Evolutionary conservation across 2,888 invertebrate species (phyloP), one percentile per base, ranked within the genome.

Genomic region (Lasioglossum morio): DNA sequence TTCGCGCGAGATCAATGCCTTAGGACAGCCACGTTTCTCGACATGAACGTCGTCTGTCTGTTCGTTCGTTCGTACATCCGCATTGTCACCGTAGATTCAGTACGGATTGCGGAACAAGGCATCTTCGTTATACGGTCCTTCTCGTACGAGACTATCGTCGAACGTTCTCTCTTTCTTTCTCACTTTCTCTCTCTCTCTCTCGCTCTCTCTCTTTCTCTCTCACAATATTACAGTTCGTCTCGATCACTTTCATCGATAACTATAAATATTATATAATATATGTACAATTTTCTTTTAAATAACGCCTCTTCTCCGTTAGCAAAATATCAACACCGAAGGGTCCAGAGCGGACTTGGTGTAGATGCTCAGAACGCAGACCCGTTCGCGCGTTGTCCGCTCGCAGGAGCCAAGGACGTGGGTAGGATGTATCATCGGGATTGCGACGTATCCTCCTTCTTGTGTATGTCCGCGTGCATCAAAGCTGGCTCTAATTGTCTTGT

Each of bases 391-490:
- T 91, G 88, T 85, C 90, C 88, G 63, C 81, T 91, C 72, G 87
- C 81, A 72, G 89, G 88, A 90, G 85, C 85, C 66, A 91, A 88
- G 89, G 90, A 90, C 86, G 88, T 76, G 48, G 89, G 87, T 82
- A 92, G 89, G 88, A 91, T 93, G 90, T 94, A 95, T 95, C 95
- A 96, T 96, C 96, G 96, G 81, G 96, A 96, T 94, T 95, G 96
- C 27, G 95, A 95, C 16, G 95, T 91, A 85, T 96, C 96, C 92
- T 96, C 96, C 92, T 96, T 96, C 92, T 96, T 96, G 94, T 96
- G 96, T 90, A 96, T 93, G 83, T 95, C 95, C 46, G 92, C 92
- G 77, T 91, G 91, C 92, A 95, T 94, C 27, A 95, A 88, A 60
- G 92, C 88, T 5, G 94, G 92, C 40, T 95, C 95, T 80, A 94